Evolutionary conservation across 2,113 vertebrate genomes (phyloP).

Genomic region (Passer domesticus): DNA sequence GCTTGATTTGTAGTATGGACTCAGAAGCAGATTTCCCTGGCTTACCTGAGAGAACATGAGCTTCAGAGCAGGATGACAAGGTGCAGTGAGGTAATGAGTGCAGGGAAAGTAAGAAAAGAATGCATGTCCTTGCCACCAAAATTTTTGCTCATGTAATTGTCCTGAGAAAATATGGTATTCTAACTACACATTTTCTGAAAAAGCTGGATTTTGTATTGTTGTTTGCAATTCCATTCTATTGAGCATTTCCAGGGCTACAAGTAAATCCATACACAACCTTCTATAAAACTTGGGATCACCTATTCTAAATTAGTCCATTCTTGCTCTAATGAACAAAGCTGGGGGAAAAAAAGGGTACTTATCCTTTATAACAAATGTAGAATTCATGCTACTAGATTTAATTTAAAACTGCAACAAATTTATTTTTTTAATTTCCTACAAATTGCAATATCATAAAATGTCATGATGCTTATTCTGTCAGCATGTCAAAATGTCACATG

Average conservation of each 20-base stretch:
- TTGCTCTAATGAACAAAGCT: background rate
- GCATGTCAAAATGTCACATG: background rate
- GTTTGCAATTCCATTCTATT: background rate
- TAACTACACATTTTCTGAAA: background rate
- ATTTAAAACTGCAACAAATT: background rate
- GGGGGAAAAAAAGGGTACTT: accelerated
- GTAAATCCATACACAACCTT: background rate
- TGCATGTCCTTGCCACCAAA: background rate
- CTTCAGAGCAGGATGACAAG: background rate
- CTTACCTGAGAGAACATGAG: background rate
- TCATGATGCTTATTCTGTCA: background rate
- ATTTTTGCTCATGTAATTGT: background rate
- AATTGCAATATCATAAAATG: background rate
- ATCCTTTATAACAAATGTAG: background rate
- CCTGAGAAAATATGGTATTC: background rate
- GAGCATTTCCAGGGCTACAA: background rate
- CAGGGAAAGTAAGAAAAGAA: background rate
- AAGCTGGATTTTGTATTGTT: background rate
- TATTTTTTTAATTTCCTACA: background rate
- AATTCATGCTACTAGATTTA: background rate
- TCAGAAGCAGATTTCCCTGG: background rate
- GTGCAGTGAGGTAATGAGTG: background rate
- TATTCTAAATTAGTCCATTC: background rate
- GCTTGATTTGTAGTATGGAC: background rate
- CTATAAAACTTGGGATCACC: background rate